These are phyloP conservation scores for Alloplasta piceator DNA, from an alignment of 2,888 invertebrate genomes.

Conservation along the genomic window DNA sequence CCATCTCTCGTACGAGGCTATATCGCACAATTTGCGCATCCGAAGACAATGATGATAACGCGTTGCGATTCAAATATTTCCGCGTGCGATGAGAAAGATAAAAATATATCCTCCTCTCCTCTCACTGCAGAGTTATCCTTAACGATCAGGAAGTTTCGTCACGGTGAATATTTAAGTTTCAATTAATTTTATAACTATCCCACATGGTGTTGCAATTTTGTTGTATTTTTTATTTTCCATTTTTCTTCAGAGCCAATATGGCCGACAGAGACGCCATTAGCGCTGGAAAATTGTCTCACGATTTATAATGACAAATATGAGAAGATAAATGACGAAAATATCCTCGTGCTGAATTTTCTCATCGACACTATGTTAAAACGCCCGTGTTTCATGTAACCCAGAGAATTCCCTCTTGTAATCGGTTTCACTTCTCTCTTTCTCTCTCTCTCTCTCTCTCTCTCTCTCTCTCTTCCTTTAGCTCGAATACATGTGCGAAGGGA, in stretches of 20 bases:
- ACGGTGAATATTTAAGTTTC: neutral
- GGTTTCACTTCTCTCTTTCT: constrained; percentile 49
- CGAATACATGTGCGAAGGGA: constrained; percentile 30
- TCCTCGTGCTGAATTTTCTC: constrained; percentile 44
- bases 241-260: neutral
- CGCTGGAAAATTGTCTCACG: constrained; percentile 30
- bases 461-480: constrained; percentile 22
- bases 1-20: constrained; percentile 34
- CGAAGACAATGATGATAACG: neutral
- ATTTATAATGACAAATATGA: constrained; percentile 23
- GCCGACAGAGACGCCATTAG: too few species aligned
- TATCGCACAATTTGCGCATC: neutral
- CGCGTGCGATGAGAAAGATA: neutral
- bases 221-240: neutral
- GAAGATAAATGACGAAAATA: neutral
- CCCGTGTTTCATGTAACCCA: constrained; percentile 49
- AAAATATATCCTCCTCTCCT: too few species aligned
- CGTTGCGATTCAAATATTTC: neutral
- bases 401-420: constrained; percentile 52
- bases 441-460: constrained; percentile 30
- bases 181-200: neutral
- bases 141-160: too few species aligned
- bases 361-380: constrained; percentile 54
- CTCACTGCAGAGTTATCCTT: too few species aligned
- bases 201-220: too few species aligned